Evolutionary conservation across 53 echinoderm and acorn worm genomes (phyloP).

Genomic region (Patiria pectinifera): DNA sequence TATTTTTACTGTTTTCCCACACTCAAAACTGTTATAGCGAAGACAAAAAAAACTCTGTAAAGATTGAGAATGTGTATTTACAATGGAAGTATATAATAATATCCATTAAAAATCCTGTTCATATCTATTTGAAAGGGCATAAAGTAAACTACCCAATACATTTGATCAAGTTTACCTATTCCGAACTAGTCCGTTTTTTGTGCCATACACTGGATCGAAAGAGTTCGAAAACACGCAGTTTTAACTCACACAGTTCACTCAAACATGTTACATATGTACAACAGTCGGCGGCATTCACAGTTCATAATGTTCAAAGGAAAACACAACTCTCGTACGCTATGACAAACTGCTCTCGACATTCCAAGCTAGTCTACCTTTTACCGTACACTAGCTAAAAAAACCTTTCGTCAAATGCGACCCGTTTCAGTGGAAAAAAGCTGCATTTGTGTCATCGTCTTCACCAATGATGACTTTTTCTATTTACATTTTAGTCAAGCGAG

Average conservation of each 20-base stretch:
- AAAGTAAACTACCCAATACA: neutral
- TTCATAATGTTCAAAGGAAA: conserved; percentile 15
- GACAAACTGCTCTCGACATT: neutral
- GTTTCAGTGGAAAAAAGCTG: conserved; percentile 46
- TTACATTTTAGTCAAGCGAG: neutral
- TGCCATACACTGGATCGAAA: neutral
- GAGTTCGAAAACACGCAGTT: neutral
- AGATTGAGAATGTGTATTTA: conserved; percentile 51
- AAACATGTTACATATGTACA: conserved; percentile 30
- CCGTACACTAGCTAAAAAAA: conserved; percentile 19
- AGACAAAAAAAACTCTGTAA: conserved; percentile 20
- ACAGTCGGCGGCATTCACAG: neutral
- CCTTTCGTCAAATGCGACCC: conserved; percentile 38
- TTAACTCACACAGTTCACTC: conserved; percentile 25
- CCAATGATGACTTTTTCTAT: neutral
- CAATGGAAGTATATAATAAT: conserved; percentile 53
- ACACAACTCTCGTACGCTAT: neutral
- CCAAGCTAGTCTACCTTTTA: neutral
- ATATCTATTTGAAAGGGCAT: neutral
- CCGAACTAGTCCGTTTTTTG: neutral
- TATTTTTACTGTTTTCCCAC: conserved; percentile 26
- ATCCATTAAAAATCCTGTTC: conserved; percentile 39
- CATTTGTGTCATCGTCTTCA: neutral
- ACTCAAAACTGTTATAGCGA: conserved; percentile 43
- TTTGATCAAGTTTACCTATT: conserved; percentile 2